Conservation (phyloP, 64 coral and sea anemone species). For the Actinia tenebrosa region DNA sequence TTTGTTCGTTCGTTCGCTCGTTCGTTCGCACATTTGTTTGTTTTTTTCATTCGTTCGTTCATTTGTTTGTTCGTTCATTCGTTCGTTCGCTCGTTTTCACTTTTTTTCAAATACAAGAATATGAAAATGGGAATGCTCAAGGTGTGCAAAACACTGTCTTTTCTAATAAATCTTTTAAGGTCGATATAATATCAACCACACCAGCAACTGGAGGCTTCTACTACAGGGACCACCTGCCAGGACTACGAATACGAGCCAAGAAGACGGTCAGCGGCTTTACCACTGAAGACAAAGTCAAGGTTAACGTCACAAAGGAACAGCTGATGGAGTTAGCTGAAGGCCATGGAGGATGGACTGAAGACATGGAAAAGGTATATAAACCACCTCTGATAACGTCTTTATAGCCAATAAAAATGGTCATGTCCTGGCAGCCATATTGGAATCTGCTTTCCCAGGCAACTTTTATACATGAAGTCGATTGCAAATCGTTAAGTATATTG, state of each 20-base stretch:
- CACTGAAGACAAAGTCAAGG: constrained; percentile 35
- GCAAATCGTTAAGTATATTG: too few species aligned
- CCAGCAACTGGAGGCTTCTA: constrained; percentile 32
- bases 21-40: too few species aligned
- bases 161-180: not conserved
- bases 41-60: too few species aligned
- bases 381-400: not conserved
- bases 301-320: constrained; percentile 13
- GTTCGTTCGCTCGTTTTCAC: too few species aligned
- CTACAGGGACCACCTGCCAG: constrained; percentile 48
- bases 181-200: constrained; percentile 25
- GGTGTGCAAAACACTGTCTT: too few species aligned
- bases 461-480: too few species aligned
- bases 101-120: too few species aligned
- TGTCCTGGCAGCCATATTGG: too few species aligned
- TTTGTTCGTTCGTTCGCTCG: too few species aligned
- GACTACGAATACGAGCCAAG: not conserved
- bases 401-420: not conserved
- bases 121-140: too few species aligned
- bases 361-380: constrained; percentile 42
- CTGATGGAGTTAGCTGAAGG: constrained; percentile 29
- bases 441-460: too few species aligned
- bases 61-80: too few species aligned
- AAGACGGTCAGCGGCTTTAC: constrained; percentile 45
- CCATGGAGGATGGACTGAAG: constrained; percentile 49